Evolutionary conservation across 2,113 vertebrate species (phyloP), one percentile per base, ranked within the genome.

Genomic region (Aegithalos caudatus): DNA sequence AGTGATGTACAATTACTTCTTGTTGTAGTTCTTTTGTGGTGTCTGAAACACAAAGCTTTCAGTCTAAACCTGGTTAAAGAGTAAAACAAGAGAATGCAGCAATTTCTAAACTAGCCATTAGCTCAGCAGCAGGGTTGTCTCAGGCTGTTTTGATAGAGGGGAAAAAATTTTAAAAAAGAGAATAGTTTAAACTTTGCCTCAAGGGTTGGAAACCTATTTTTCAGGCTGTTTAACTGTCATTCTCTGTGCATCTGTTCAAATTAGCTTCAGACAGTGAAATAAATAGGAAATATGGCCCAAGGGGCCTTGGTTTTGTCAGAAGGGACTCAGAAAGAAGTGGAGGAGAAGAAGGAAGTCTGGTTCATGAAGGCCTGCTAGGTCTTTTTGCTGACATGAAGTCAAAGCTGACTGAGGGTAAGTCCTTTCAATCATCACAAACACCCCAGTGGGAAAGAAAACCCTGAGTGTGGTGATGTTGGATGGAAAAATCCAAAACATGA

Each of bases 221-320:
- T 95, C 93, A 94, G 77, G 84, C 90, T 95, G 80, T 93, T 97
- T 95, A 77, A 89, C 92, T 96, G 96, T 96, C 90, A 88, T 90
- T 97, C 95, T 88, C 51, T 9, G 47, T 90, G 71, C 71, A 81
- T 96, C 92, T 96, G 81, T 81, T 95, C 91, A 95, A 97, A 97
- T 98, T 95, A 97, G 79, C 74, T 96, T 83, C 94, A 97, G 92
- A 90, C 77, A 94, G 81, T 82, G 80, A 97, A 97, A 96, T 93
- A 96, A 97, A 93, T 95, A 93, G 90, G 81, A 94, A 94, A 91
- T 92, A 87, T 92, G 76, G 54, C 91, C 91, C 67, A 74, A 88
- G 74, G 85, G 60, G 79, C 78, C 69, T 88, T 90, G 47, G 60
- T 94, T 85, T 94, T 97, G 61, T 95, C 93, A 95, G 91, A 94